These are phyloP conservation scores for Mormyrus proboscirostris DNA, from an alignment of 2,797 vertebrate species.

Conservation along the genomic window DNA sequence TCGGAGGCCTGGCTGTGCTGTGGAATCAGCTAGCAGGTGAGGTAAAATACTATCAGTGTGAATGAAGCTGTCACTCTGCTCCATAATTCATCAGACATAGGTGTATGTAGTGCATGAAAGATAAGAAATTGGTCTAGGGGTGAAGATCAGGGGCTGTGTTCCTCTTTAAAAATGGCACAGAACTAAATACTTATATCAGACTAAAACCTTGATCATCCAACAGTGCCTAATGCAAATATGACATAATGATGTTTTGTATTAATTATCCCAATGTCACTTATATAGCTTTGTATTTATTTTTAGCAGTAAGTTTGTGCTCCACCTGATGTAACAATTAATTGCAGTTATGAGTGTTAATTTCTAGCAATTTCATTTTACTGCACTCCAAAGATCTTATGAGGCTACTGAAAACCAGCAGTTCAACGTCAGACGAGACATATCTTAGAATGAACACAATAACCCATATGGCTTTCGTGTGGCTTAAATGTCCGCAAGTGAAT, in stretches of 20 bases:
- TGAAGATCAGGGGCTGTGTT: not conserved
- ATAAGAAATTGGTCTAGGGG: not conserved
- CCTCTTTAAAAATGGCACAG: not conserved
- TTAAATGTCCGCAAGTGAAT: not conserved
- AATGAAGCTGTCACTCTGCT: conserved; percentile 2
- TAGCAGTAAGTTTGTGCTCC: not conserved
- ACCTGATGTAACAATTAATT: not conserved
- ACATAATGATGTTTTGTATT: not conserved
- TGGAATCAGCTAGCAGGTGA: not conserved
- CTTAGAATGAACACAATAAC: not conserved
- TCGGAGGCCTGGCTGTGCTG: conserved; percentile 3
- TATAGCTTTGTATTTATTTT: not conserved
- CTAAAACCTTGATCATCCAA: not conserved
- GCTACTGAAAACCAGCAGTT: not conserved
- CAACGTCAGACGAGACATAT: not conserved
- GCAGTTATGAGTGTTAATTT: not conserved
- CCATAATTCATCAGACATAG: conserved; percentile 32
- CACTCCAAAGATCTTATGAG: not conserved
- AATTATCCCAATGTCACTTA: conserved; percentile 13
- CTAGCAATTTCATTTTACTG: not conserved
- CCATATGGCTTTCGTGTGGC: not conserved
- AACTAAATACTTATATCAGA: not conserved
- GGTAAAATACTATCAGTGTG: not conserved
- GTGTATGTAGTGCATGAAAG: not conserved
- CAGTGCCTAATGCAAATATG: not conserved